Percentiles rank a stretch among this genome's conserved stretches.
Conservation (phyloP, 1,140 invertebrate species). For the Adoxophyes honmai region DNA sequence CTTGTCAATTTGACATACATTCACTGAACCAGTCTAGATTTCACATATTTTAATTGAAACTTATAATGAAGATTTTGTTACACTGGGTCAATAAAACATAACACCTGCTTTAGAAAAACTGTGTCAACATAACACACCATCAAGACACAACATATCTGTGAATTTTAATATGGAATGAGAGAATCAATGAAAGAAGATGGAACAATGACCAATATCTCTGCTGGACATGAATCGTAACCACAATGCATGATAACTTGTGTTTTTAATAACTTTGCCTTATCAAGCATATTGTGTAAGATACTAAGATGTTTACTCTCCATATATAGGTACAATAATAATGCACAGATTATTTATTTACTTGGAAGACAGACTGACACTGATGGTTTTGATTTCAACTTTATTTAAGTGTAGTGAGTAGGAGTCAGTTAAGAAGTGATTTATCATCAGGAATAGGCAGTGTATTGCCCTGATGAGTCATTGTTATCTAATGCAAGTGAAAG, state of each 20-base stretch:
- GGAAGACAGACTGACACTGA: too few species aligned
- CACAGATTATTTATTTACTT: slow-evolving; percentile 17
- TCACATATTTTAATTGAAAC: slow-evolving; percentile 21
- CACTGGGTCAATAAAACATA: neutral
- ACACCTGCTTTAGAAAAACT: neutral
- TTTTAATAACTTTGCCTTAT: slow-evolving; percentile 61
- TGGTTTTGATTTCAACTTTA: too few species aligned
- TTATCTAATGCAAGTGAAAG: slow-evolving; percentile 7
- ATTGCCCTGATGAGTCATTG: neutral
- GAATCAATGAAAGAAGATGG: neutral
- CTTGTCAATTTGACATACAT: slow-evolving; percentile 44
- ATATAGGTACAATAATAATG: slow-evolving; percentile 9
- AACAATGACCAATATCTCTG: neutral
- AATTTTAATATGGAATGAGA: neutral
- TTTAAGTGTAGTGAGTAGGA: too few species aligned
- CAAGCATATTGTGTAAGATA: slow-evolving; percentile 45
- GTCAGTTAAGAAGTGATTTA: too few species aligned
- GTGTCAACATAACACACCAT: neutral
- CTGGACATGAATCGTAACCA: neutral
- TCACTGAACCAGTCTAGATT: slow-evolving; percentile 41
- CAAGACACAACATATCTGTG: neutral
- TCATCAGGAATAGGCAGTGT: too few species aligned
- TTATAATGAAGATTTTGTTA: neutral
- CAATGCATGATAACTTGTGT: slow-evolving; percentile 36
- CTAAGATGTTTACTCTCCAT: slow-evolving; percentile 47